These are phyloP conservation scores for Vimba vimba DNA, from an alignment of 2,113 vertebrate genomes.

Conservation along the genomic window DNA sequence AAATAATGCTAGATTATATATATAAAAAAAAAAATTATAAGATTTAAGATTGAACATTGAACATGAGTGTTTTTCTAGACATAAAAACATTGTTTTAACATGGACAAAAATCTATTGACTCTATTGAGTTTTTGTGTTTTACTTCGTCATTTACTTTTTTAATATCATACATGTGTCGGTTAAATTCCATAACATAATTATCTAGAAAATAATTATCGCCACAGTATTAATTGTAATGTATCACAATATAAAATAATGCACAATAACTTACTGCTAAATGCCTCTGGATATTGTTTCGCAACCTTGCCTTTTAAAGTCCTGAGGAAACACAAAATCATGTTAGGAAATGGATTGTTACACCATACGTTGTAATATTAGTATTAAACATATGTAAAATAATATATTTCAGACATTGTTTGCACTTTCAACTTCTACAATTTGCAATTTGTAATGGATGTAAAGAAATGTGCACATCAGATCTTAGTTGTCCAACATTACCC, in stretches of 20 bases:
- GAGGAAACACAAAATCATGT: conserved; percentile 49
- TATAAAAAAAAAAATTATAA: background rate
- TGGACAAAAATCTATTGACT: background rate
- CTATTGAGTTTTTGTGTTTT: background rate
- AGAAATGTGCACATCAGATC: background rate
- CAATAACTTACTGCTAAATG: conserved; percentile 91
- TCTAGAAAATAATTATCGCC: background rate
- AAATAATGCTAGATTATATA: background rate
- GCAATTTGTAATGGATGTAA: background rate
- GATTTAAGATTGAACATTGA: background rate
- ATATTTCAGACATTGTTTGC: background rate
- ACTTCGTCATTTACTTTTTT: background rate
- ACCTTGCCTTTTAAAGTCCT: conserved; percentile 94
- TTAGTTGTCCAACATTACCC: background rate
- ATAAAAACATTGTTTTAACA: background rate
- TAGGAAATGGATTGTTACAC: background rate
- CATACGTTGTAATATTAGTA: background rate
- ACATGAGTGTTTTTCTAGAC: background rate
- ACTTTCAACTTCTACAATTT: background rate
- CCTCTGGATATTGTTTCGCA: conserved; percentile 93
- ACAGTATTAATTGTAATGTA: background rate
- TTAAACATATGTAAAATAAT: background rate
- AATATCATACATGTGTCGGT: no score
- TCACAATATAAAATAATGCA: background rate
- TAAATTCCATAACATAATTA: background rate